These are phyloP conservation scores for Chromoteleia sp. DNA, from an alignment of 2,888 invertebrate species.

Conservation along the genomic window DNA sequence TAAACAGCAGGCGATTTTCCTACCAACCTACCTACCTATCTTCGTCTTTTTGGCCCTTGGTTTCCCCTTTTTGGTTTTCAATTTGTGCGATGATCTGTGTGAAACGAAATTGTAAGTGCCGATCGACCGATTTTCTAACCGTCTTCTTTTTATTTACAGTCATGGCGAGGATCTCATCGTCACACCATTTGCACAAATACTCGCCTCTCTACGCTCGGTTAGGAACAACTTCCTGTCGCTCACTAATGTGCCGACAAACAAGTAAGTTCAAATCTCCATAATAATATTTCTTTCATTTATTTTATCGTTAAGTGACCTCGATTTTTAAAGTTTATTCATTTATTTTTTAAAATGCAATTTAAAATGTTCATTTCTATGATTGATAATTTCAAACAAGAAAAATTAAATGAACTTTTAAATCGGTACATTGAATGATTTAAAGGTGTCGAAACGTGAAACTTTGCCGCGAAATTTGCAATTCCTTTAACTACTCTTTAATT, in stretches of 20 bases:
- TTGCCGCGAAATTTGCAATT: too few relatives aligned
- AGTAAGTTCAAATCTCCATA: slow-evolving; percentile 88
- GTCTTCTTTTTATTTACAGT: slow-evolving; percentile 86
- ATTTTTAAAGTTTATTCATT: too few relatives aligned
- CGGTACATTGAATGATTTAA: too few relatives aligned
- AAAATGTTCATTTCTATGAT: too few relatives aligned
- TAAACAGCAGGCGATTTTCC: slow-evolving; percentile 1
- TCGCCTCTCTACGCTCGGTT: slow-evolving; percentile 99
- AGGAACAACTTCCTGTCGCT: slow-evolving; percentile 98
- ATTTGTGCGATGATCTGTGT: slow-evolving; percentile 29
- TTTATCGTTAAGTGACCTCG: not conserved
- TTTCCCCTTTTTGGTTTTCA: slow-evolving; percentile 17
- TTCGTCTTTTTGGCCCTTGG: slow-evolving; percentile 16
- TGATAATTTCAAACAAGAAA: too few relatives aligned
- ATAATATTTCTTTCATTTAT: slow-evolving; percentile 73
- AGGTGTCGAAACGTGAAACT: too few relatives aligned
- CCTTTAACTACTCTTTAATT: too few relatives aligned
- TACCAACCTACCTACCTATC: not conserved
- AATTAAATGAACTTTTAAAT: too few relatives aligned
- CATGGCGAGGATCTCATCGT: slow-evolving; percentile 99
- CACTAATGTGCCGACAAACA: slow-evolving; percentile 95
- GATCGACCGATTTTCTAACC: not conserved
- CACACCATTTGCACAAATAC: slow-evolving; percentile 99
- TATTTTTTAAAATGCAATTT: too few relatives aligned
- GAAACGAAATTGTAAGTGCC: not conserved